Conservation (phyloP, 2,888 invertebrate genomes). For the Agelastica alni region DNA sequence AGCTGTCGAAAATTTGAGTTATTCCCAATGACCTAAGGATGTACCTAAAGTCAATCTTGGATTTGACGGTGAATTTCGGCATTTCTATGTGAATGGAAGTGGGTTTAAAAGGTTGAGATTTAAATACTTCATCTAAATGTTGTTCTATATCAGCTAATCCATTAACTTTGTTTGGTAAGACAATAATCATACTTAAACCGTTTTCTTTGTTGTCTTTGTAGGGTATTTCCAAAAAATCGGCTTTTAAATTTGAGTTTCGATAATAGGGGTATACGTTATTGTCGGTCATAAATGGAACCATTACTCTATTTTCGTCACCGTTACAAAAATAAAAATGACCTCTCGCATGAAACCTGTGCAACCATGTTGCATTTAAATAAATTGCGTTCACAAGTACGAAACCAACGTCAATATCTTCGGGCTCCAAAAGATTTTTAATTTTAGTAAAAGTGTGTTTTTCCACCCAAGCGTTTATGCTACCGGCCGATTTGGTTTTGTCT, state of each 20-base stretch:
- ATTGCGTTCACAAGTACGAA: slow-evolving; percentile 51
- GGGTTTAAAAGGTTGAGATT: slow-evolving; percentile 15
- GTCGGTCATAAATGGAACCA: slow-evolving; percentile 46
- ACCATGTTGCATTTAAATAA: slow-evolving; percentile 50
- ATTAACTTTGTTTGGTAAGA: slow-evolving; percentile 40
- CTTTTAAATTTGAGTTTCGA: slow-evolving; percentile 41
- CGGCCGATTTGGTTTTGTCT: slow-evolving; percentile 36
- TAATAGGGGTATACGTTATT: slow-evolving; percentile 42
- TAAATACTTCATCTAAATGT: slow-evolving; percentile 30
- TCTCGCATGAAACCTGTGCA: slow-evolving; percentile 35
- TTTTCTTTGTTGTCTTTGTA: slow-evolving; percentile 37
- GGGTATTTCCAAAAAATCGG: slow-evolving; percentile 48
- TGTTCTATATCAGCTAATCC: slow-evolving; percentile 35
- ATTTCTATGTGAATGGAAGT: slow-evolving; percentile 36
- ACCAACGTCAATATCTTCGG: slow-evolving; percentile 40
- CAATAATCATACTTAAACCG: slow-evolving; percentile 40
- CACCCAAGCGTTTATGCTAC: slow-evolving; percentile 51
- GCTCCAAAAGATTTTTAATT: slow-evolving; percentile 45
- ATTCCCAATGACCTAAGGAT: slow-evolving; percentile 41
- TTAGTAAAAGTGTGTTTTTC: slow-evolving; percentile 49
- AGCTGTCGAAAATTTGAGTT: slow-evolving; percentile 31
- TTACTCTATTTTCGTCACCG: slow-evolving; percentile 33
- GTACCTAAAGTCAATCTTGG: slow-evolving; percentile 36
- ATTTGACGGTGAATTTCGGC: slow-evolving; percentile 28
- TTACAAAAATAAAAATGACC: too few relatives aligned